A percentile compares a stretch with the other conserved stretches of the same genome.
Conservation (phyloP, 2,888 invertebrate species). For the Rhagium mordax region DNA sequence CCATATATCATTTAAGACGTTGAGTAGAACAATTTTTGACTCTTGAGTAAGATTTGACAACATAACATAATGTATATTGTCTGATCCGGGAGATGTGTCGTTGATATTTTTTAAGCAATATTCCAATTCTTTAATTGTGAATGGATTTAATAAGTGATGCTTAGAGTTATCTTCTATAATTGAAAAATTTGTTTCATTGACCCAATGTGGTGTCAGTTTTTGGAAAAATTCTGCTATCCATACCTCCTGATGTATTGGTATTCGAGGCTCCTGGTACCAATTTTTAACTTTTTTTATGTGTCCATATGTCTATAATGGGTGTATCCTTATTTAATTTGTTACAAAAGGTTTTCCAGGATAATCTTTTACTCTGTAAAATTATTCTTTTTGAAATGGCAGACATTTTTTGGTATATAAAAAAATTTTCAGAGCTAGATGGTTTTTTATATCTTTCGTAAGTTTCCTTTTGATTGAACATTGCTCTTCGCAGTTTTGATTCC, state of each 20-base stretch:
- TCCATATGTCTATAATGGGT: neutral
- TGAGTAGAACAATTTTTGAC: neutral
- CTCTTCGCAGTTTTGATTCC: neutral
- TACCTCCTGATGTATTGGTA: neutral
- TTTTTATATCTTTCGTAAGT: neutral
- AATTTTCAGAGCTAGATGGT: neutral
- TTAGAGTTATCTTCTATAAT: neutral
- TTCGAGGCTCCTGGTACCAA: neutral
- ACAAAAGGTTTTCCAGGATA: no score
- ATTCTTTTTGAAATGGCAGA: no score
- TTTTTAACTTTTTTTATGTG: neutral
- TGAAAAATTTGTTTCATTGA: neutral
- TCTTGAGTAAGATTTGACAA: neutral
- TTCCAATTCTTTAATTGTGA: neutral
- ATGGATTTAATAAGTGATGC: neutral
- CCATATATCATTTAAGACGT: neutral
- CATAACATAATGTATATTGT: neutral
- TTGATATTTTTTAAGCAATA: neutral
- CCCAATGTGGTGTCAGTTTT: neutral
- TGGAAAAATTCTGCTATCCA: neutral
- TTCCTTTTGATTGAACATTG: no score
- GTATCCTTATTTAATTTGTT: neutral
- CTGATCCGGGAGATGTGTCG: neutral
- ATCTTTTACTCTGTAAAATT: neutral
- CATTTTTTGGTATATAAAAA: neutral